Conservation (phyloP, 2,888 invertebrate species). For the Drosophila recens region DNA sequence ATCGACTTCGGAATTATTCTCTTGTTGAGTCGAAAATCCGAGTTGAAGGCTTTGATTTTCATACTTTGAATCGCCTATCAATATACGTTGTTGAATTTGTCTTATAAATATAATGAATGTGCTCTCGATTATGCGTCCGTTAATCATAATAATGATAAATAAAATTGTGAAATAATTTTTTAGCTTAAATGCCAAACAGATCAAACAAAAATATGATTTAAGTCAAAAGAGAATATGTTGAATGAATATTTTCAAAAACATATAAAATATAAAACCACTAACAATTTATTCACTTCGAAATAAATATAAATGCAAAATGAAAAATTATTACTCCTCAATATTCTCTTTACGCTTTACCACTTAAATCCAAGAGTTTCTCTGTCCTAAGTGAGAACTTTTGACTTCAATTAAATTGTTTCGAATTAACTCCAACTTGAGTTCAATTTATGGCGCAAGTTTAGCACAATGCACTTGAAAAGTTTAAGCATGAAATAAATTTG, state of each 20-base stretch:
- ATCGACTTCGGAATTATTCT: too few relatives aligned
- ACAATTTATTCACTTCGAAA: not conserved
- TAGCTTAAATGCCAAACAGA: not conserved
- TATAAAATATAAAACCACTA: not conserved
- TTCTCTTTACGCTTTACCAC: not conserved
- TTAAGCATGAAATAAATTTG: constrained; percentile 44
- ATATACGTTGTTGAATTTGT: not conserved
- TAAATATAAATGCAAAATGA: not conserved
- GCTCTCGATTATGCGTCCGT: not conserved
- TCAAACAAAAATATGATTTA: not conserved
- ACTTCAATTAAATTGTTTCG: constrained; percentile 5
- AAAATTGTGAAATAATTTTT: not conserved
- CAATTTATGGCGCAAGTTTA: constrained; percentile 28
- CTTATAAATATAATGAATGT: not conserved
- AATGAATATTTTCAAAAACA: not conserved
- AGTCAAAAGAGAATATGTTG: not conserved
- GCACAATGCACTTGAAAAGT: constrained; percentile 25
- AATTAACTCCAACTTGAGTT: not conserved
- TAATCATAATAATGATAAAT: not conserved
- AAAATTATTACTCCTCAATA: not conserved
- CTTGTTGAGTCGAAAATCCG: not conserved
- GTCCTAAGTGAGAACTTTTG: constrained; percentile 1
- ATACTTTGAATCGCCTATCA: not conserved
- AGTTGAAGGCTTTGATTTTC: not conserved
- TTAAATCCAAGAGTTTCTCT: not conserved